Evolutionary conservation across 2,888 invertebrate genomes (phyloP), one percentile per base, ranked within the genome.

Genomic region (Tachina grossa): DNA sequence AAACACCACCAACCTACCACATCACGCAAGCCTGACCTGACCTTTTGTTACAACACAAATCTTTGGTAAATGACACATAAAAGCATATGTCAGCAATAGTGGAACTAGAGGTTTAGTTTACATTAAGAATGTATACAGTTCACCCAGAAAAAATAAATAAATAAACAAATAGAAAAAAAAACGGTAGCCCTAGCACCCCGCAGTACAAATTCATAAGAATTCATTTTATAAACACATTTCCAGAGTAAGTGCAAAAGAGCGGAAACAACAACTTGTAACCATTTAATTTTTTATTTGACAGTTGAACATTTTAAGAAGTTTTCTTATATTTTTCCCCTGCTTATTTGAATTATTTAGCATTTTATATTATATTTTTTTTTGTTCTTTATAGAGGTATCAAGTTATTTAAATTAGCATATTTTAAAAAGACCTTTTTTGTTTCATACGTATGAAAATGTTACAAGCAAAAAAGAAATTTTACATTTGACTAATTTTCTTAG

Each of bases 401-500:
- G 39, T 76, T 76, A 43, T 13, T 49, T 66, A 83, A 83, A 83
- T 83, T 83, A 51, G 59, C 83, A 77, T 83, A 83, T 77, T 83
- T 72, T 65, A 59, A 39, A 65, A 83, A 51, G 71, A 59, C 72
- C 47, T 72, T 77, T 63, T 31, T 53, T 49, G 31, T 0, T 59
- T 2, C 13, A 61, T 45, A 41, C 31, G 31, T 61, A 2, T 10
- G 22, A 71, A 72, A 41, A 13, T 59, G 10, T 43, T 8, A 16
- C 3, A 41, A 41, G 53, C 11, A 41, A 49, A 57, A 47, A 47
- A 3, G 31, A 43, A 66, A 71, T 76, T 84, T 77, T 72, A 84
- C 61, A 74, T 74, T 81, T 81, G 76, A 77, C 76, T 69, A 81
- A 81, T 84, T 84, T 84, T 72, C 61, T 45, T n/a, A n/a, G 6